Base-by-base conservation (phyloP, 2,113 vertebrate genomes). In the Gasterosteus nipponicus region DNA sequence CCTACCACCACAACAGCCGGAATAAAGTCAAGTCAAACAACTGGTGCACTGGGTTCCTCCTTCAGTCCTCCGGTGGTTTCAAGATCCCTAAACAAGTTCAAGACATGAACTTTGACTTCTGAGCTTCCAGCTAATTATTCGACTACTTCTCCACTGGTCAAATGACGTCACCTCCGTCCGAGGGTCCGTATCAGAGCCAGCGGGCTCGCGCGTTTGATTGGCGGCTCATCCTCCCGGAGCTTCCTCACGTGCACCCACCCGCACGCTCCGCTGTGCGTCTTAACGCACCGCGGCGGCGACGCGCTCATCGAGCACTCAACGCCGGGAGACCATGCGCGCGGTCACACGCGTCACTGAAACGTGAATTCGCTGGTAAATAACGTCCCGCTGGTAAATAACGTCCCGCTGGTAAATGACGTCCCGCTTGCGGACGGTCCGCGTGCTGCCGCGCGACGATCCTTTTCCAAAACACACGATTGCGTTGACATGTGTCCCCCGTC, bases 1-100 rank as follows among this genome's bases (percentile, higher is more conserved):
- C 60, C 63, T 87, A 31, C 79, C 88, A 84, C 89, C 49, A 65
- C 47, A 75, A 44, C 77, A 71, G 54, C 41, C 64, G 59, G 16
- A 41, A 67, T 59, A 19, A 76, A 78, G 44, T 46, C 1, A 69
- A 77, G 78, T 58, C 35, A 78, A 72, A 80, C 66, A 39, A 16
- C 74, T 70, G 38, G 19, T 64, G 56, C 16, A 14, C 58, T 57
- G 38, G 62, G 44, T 5, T 59, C 4, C 38, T 18, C 29, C 68
- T 58, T 65, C 1, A 74, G 44, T 51, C 67, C 47, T 75, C 54
- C 2, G 72, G 51, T 82, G 71, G 79, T 74, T 47, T 47, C 16
- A 29, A 69, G 59, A 51, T 7, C 26, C 14, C 38, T 63, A 2
- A 67, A 18, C 26, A 3, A 9, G 15, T n/a, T 68, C 12, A 78